A percentile compares a stretch with the other conserved stretches of the same genome.
phyloP scores from a whole-genome alignment of 2,888 invertebrate species.

The Phasia obesa region DNA sequence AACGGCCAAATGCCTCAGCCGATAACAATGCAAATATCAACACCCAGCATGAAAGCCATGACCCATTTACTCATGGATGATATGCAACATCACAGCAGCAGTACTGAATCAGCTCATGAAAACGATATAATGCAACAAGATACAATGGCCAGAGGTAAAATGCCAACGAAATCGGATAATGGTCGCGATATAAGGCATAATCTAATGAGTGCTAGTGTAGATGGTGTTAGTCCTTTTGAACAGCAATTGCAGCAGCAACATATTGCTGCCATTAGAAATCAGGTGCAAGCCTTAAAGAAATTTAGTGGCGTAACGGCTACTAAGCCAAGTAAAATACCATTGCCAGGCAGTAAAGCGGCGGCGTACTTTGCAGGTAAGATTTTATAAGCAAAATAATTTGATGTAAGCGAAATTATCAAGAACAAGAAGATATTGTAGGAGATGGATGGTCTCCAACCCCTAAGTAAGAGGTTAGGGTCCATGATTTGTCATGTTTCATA shows the following conservation, averaged over 20 bases:
- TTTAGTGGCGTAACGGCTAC: conserved; percentile 74
- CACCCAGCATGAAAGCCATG: conserved; percentile 85
- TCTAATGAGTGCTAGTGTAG: conserved; percentile 79
- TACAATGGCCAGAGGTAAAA: conserved; percentile 44
- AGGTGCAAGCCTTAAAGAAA: conserved; percentile 63
- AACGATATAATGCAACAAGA: conserved; percentile 77
- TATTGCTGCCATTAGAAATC: conserved; percentile 79
- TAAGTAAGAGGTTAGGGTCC: too few species aligned
- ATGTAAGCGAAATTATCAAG: too few species aligned
- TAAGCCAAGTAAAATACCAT: conserved; percentile 89
- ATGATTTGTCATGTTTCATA: too few species aligned
- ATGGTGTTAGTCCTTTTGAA: conserved; percentile 76
- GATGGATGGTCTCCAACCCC: too few species aligned
- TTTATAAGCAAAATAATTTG: neutral
- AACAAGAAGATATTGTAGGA: too few species aligned
- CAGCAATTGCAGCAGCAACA: conserved; percentile 72
- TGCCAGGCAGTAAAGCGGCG: conserved; percentile 84
- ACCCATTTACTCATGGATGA: conserved; percentile 84
- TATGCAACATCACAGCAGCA: conserved; percentile 84
- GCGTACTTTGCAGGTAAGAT: conserved; percentile 74
- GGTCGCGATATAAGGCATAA: conserved; percentile 52
- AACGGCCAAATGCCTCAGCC: conserved; percentile 74
- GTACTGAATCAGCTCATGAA: conserved; percentile 87
- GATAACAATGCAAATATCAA: conserved; percentile 81
- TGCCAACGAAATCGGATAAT: conserved; percentile 51